Base-by-base conservation (phyloP, 2,797 vertebrate genomes). In the Salmo trutta region DNA sequence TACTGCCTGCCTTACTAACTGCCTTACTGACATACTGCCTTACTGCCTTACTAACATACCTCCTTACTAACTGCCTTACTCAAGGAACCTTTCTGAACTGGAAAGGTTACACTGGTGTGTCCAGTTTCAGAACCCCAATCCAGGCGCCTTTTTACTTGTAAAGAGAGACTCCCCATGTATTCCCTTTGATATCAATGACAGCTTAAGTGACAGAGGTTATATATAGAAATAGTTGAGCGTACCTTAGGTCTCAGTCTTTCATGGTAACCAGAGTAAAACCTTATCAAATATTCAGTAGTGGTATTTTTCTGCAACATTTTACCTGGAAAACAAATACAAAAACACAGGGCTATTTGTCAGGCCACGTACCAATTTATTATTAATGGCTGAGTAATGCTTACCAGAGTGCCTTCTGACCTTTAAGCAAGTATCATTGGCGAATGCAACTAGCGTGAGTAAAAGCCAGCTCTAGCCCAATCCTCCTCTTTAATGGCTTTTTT, bases 401-500 rank as follows among this genome's bases (percentile, higher is more conserved):
- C 82, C 73, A 67, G 77, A 21, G 19, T 79, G 56, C 56, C 72
- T 10, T 77, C 1, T 78, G 76, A 68, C 83, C 78, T 88, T 84
- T 77, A 66, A 84, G 75, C 64, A 87, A 78, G 78, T 83, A 74
- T 71, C 53, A 70, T 53, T 75, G 82, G 79, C 85, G 87, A 86
- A 89, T 87, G 71, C 77, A 73, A 80, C 78, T 81, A 77, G 78
- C 89, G 83, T 77, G 62, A 82, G 77, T 77, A 71, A 54, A 67
- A 75, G 41, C 70, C 75, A 73, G 73, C 59, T 77, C 79, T 69
- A 80, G 74, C 79, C 73, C 68, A 74, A 67, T 64, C 73, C 86
- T 81, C 69, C 71, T 62, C 71, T 79, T 83, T 88, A 90, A 88
- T 83, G 75, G 82, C 88, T 84, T 85, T 84, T 85, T 85, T 85